Evolutionary conservation across 2,888 invertebrate genomes (phyloP).

Genomic region (Eupeodes luniger): DNA sequence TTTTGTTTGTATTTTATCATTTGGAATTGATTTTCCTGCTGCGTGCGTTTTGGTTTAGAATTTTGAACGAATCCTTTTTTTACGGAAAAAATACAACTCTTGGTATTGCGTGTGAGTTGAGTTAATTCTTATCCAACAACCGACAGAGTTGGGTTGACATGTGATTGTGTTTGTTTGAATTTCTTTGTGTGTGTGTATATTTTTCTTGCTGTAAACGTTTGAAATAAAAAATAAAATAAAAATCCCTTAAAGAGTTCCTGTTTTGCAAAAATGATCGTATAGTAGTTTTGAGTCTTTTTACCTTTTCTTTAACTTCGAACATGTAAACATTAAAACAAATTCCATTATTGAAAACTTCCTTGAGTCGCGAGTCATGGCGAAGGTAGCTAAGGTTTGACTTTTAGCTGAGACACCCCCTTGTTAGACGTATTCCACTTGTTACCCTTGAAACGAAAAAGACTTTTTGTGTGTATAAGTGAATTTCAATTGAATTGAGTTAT

Average conservation of each 20-base stretch:
- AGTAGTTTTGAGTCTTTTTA: conserved; percentile 3
- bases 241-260: conserved; percentile 24
- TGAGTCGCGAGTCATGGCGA: conserved; percentile 30
- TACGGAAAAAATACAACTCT: conserved; percentile 52
- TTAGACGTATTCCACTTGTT: conserved; percentile 60
- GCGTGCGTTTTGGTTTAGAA: conserved; percentile 49
- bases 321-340: conserved; percentile 14
- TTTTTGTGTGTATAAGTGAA: conserved; percentile 36
- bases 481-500: conserved; percentile 45
- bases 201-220: conserved; percentile 19
- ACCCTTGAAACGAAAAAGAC: conserved; percentile 61
- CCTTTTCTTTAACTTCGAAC: background rate
- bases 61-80: conserved; percentile 44
- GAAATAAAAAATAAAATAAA: background rate
- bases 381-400: conserved; percentile 17
- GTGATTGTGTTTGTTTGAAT: conserved; percentile 45
- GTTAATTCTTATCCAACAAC: conserved; percentile 50
- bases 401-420: conserved; percentile 34
- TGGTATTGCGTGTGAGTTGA: conserved; percentile 60
- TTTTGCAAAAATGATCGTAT: conserved; percentile 53
- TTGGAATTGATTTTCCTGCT: conserved; percentile 56
- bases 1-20: conserved; percentile 52
- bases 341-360: conserved; percentile 45
- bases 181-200: conserved; percentile 1
- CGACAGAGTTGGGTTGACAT: conserved; percentile 46